A percentile compares a stretch with the other conserved stretches of the same genome.
Conservation (phyloP, 2,113 vertebrate genomes). For the Stigmatopora nigra region DNA sequence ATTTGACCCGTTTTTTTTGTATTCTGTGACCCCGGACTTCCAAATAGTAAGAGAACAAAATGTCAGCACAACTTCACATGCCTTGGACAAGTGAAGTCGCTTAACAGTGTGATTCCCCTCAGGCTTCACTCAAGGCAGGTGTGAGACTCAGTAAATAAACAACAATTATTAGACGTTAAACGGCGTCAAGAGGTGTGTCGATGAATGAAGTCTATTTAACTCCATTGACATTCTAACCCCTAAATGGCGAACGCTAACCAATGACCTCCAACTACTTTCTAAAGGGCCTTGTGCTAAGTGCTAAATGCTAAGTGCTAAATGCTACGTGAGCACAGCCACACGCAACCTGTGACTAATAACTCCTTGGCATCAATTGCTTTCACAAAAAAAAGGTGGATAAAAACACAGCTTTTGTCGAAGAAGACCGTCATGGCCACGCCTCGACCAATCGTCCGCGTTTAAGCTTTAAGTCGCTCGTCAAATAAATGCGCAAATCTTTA, state of each 20-base stretch:
- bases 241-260: not conserved
- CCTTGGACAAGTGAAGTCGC: not conserved
- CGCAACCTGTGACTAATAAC: constrained; percentile 54
- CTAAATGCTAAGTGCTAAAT: constrained; percentile 24
- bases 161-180: constrained; percentile 2
- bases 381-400: constrained; percentile 43
- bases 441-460: not conserved
- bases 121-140: not conserved
- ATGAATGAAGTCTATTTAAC: constrained; percentile 3
- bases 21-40: too few species aligned
- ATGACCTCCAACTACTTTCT: constrained; percentile 9
- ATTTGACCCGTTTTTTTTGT: too few species aligned
- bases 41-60: too few species aligned
- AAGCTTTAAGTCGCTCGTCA: constrained; percentile 13
- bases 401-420: constrained; percentile 41
- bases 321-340: constrained; percentile 47
- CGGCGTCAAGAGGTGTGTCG: not conserved
- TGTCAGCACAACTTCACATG: too few species aligned
- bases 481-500: constrained; percentile 29
- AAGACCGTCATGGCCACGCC: constrained; percentile 33
- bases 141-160: constrained; percentile 1
- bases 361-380: constrained; percentile 41
- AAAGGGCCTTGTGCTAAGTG: constrained; percentile 1
- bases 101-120: not conserved
- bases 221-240: not conserved